These are phyloP conservation scores for Phycodurus eques DNA, from an alignment of 2,113 vertebrate species.

Conservation along the genomic window DNA sequence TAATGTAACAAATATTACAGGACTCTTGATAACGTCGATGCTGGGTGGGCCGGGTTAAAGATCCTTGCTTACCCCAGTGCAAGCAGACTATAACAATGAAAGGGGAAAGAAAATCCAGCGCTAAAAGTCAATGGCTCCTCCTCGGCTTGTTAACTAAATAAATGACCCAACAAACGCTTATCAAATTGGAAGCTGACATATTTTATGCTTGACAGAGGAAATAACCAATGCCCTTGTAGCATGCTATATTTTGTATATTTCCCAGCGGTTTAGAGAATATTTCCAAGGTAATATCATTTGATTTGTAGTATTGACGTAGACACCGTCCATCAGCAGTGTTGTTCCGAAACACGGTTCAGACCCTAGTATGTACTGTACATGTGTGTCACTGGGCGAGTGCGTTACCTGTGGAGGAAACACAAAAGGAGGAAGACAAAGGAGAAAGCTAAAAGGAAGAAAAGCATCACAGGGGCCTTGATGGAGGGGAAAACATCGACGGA, in stretches of 20 bases:
- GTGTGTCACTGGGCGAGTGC: conserved; percentile 35
- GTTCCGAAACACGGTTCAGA: conserved; percentile 29
- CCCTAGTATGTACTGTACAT: conserved; percentile 26
- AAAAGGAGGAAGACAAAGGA: conserved; percentile 66
- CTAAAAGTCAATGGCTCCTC: neutral
- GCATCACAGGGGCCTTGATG: conserved; percentile 61
- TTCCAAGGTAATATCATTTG: neutral
- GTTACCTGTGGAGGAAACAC: conserved; percentile 62
- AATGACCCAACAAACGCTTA: neutral
- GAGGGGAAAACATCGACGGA: conserved; percentile 69
- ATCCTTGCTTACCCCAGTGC: neutral
- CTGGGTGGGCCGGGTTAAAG: no score
- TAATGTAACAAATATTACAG: no score
- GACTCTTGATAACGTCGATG: no score
- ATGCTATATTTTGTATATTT: neutral
- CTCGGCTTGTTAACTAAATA: conserved; percentile 1
- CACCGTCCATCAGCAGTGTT: conserved; percentile 17
- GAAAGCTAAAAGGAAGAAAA: conserved; percentile 62
- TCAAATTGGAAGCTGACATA: neutral
- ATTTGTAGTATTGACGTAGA: neutral
- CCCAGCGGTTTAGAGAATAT: neutral
- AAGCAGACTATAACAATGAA: neutral
- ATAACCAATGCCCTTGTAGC: neutral
- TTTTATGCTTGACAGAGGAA: neutral
- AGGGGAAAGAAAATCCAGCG: neutral